Base-by-base conservation (phyloP, 2,113 vertebrate species). In the Leptobrachium ailaonicum region DNA sequence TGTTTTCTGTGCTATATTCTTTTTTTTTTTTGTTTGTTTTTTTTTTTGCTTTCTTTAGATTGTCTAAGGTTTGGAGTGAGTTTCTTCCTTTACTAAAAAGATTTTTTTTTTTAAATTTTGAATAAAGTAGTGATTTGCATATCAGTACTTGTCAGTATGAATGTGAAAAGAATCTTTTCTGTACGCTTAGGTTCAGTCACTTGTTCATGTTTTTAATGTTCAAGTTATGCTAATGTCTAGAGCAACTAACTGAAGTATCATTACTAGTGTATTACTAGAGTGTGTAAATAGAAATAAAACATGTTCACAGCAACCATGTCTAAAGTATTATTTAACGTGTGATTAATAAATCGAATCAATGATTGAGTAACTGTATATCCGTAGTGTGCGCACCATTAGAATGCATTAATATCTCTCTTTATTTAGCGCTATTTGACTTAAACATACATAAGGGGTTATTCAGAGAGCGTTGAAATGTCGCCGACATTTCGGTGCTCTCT, bases 241-340 rank as follows among this genome's bases (percentile, higher is more conserved):
- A 41, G 66, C 43, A 45, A 6, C 43, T 70, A 70, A 47, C 43
- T 70, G 9, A 64, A 64, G 2, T 64, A 32, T 8, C 32, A 32
- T 43, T 13, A 70, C 9, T 47, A 71, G 68, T 72, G 70, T 72
- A 54, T 72, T 45, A 6, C 20, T 54, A 72, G 50, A 72, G 7
- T 47, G 40, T 41, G 50, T 54, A 54, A 44, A 54, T 41, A 72
- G 70, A 72, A 72, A 72, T 72, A 72, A 72, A 72, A 54, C 56
- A 60, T 60, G 56, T 60, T 14, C 10, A 60, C 8, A 60, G 13
- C 9, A 12, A 13, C 56, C 10, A 1, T 12, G 13, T 60, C 13
- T 14, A 60, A 60, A 60, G 56, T 60, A 8, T 60, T 60, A 12
- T 60, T 60, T 12, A 50, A 50, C 8, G 56, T 60, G 56, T 60